Percentiles rank a stretch among this genome's conserved stretches.
phyloP scores from a whole-genome alignment of 2,888 invertebrate genomes.

The Orthosia gothica region DNA sequence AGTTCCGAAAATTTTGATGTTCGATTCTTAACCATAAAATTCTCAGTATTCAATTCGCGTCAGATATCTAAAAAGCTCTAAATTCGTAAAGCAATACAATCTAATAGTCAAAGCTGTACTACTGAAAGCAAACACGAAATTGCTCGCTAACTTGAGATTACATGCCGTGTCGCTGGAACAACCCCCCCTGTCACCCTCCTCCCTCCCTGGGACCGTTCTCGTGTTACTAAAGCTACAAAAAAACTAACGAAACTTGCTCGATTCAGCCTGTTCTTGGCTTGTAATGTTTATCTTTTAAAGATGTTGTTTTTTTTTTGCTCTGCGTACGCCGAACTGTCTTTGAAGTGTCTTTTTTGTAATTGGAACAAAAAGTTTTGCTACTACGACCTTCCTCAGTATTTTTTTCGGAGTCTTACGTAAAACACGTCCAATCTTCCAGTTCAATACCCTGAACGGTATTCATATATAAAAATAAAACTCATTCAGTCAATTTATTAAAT shows the following conservation, averaged over 20 bases:
- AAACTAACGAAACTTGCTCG: conserved; percentile 80
- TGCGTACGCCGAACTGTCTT: conserved; percentile 24
- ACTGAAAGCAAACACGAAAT: conserved; percentile 88
- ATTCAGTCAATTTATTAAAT: conserved; percentile 70
- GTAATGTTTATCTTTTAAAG: conserved; percentile 71
- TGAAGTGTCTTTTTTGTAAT: conserved; percentile 27
- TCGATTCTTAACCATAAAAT: neutral
- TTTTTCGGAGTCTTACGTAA: conserved; percentile 1
- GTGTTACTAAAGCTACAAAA: conserved; percentile 77
- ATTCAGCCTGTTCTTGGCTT: conserved; percentile 69
- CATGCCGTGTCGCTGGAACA: conserved; percentile 76
- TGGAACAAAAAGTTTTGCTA: conserved; percentile 5
- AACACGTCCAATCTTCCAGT: conserved; percentile 32
- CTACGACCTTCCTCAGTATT: neutral
- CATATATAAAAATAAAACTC: conserved; percentile 57
- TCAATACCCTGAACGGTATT: conserved; percentile 30
- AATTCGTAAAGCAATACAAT: conserved; percentile 72
- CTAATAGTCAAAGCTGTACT: conserved; percentile 81
- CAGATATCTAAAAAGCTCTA: conserved; percentile 51
- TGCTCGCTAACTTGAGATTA: conserved; percentile 87
- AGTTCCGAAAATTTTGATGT: neutral
- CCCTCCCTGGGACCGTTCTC: conserved; percentile 68
- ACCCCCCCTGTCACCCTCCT: conserved; percentile 10
- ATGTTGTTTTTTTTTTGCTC: conserved; percentile 39
- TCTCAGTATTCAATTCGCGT: conserved; percentile 16